Evolutionary conservation across 2,797 vertebrate genomes (phyloP).

Genomic region (Falco columbarius): DNA sequence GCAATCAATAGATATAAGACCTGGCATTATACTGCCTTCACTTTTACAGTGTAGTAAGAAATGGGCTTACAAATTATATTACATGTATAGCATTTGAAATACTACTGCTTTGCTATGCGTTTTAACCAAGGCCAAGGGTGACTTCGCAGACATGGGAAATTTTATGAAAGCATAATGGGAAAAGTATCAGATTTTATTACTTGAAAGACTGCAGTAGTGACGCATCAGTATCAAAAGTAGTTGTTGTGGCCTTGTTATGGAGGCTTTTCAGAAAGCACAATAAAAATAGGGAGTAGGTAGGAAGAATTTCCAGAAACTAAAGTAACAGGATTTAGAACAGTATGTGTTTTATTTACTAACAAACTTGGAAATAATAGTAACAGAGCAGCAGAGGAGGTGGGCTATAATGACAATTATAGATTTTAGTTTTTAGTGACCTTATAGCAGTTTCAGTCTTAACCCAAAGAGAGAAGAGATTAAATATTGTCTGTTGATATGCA

Average conservation of each 20-base stretch:
- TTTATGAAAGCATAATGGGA: neutral
- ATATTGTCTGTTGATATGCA: neutral
- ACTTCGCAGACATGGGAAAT: neutral
- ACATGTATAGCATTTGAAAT: neutral
- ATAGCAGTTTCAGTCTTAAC: neutral
- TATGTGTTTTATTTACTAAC: neutral
- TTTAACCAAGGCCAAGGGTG: neutral
- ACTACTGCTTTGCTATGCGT: neutral
- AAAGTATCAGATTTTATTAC: neutral
- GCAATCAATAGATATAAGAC: neutral
- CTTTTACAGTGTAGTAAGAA: neutral
- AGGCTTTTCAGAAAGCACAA: neutral
- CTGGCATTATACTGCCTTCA: neutral
- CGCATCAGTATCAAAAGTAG: neutral
- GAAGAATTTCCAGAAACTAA: neutral
- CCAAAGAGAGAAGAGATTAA: neutral
- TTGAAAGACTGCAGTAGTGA: neutral
- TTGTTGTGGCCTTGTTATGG: neutral
- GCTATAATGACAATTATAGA: neutral
- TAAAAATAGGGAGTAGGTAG: neutral
- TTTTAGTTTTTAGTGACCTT: neutral
- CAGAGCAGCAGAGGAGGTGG: neutral
- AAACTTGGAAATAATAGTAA: neutral
- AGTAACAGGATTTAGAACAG: neutral
- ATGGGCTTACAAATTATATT: neutral